phyloP scores from a whole-genome alignment of 2,113 vertebrate species.

The Uropsilus gracilis region DNA sequence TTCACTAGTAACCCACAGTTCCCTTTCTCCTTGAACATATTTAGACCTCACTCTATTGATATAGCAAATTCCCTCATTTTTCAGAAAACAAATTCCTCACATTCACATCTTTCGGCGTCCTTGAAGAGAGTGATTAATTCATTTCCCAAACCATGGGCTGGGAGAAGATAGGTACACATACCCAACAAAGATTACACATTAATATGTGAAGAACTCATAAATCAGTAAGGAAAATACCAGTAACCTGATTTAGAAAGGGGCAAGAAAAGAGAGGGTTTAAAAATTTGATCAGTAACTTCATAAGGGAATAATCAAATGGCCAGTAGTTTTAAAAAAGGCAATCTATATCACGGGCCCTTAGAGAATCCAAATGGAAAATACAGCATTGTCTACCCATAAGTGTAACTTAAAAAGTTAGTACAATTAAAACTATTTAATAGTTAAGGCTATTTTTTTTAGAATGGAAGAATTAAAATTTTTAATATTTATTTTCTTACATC shows the following conservation, averaged over 20 bases:
- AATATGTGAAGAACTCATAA: not conserved
- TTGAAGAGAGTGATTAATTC: not conserved
- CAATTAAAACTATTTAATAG: not conserved
- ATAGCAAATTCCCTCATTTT: not conserved
- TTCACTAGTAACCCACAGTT: too few species aligned
- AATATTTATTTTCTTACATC: too few species aligned
- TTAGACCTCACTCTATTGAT: not conserved
- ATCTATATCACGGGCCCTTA: not conserved
- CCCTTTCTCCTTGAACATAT: not conserved
- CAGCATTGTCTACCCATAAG: not conserved
- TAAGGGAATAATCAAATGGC: not conserved
- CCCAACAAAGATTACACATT: not conserved
- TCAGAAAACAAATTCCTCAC: not conserved
- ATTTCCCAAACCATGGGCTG: not conserved
- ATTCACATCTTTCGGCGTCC: not conserved
- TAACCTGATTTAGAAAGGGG: not conserved
- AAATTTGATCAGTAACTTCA: not conserved
- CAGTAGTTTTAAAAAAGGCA: not conserved
- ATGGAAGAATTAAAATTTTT: too few species aligned
- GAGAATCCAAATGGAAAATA: not conserved
- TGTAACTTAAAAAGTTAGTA: not conserved
- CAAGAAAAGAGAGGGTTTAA: not conserved
- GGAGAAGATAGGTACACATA: not conserved
- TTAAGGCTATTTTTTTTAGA: too few species aligned
- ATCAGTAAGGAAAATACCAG: not conserved